These are phyloP conservation scores for Slavum lentiscoides DNA, from an alignment of 2,888 invertebrate genomes.

Conservation along the genomic window DNA sequence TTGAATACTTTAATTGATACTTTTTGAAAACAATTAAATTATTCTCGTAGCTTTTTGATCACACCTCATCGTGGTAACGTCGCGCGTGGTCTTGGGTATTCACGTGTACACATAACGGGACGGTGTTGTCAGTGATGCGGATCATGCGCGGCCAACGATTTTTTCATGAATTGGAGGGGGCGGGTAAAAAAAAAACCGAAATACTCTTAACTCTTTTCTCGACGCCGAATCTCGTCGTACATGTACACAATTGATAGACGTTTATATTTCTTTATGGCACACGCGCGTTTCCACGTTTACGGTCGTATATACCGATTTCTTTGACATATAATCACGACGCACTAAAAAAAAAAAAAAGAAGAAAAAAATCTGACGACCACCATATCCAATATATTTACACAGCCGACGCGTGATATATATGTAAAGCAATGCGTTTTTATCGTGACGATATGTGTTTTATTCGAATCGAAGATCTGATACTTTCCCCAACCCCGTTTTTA, in stretches of 20 bases:
- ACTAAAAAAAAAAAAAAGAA: neutral
- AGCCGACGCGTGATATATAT: neutral
- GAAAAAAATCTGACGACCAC: neutral
- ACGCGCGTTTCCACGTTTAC: conserved; percentile 17
- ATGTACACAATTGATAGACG: too few relatives aligned
- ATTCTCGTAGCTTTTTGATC: too few relatives aligned
- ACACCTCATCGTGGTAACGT: too few relatives aligned
- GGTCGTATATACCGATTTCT: conserved; percentile 13
- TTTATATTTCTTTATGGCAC: conserved; percentile 10
- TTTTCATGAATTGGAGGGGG: too few relatives aligned
- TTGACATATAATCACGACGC: neutral
- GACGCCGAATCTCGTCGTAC: neutral
- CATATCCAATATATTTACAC: neutral
- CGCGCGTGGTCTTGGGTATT: too few relatives aligned
- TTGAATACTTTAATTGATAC: too few relatives aligned
- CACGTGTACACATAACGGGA: too few relatives aligned
- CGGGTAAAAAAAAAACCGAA: neutral
- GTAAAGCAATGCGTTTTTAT: neutral
- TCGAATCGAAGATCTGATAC: neutral
- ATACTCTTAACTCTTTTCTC: neutral
- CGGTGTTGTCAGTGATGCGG: too few relatives aligned
- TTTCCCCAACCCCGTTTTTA: conserved; percentile 1
- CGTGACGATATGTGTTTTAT: neutral
- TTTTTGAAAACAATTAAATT: too few relatives aligned
- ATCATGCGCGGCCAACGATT: too few relatives aligned